Conservation (phyloP, 2,888 invertebrate species). For the Priocnemis perturbator region DNA sequence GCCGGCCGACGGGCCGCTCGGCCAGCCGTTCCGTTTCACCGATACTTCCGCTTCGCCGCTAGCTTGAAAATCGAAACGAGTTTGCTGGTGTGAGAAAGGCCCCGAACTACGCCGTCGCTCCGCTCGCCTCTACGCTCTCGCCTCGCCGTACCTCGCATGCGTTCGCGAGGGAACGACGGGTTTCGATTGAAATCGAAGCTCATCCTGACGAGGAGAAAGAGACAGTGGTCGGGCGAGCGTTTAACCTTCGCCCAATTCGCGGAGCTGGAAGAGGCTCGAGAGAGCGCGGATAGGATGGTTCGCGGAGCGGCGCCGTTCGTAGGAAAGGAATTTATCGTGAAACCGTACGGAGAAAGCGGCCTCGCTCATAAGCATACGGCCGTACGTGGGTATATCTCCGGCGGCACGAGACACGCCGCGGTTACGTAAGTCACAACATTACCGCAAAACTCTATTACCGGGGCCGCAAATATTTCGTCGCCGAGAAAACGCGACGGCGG, state of each 20-base stretch:
- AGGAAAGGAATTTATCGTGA: constrained; percentile 56
- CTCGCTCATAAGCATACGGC: constrained; percentile 39
- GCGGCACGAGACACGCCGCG: constrained; percentile 48
- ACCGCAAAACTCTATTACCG: constrained; percentile 42
- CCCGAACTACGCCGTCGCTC: constrained; percentile 6
- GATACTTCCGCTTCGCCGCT: constrained; percentile 30
- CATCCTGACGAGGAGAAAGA: no score
- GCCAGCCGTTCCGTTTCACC: constrained; percentile 24
- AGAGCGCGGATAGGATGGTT: no score
- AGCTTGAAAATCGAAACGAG: constrained; percentile 17
- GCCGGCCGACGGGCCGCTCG: neutral
- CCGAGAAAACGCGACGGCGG: no score
- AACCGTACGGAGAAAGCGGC: constrained; percentile 68
- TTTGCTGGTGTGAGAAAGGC: constrained; percentile 20
- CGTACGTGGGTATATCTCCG: constrained; percentile 46
- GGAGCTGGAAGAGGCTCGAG: no score
- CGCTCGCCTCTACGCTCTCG: neutral
- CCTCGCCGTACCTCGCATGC: no score
- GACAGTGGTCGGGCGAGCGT: no score
- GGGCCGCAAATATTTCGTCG: neutral
- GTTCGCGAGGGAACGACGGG: no score
- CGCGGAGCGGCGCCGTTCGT: no score
- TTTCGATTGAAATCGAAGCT: no score
- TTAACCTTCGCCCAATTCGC: no score
- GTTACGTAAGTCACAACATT: constrained; percentile 63